phyloP scores from a whole-genome alignment of 2,888 invertebrate genomes.

The Drosophila cracens region DNA sequence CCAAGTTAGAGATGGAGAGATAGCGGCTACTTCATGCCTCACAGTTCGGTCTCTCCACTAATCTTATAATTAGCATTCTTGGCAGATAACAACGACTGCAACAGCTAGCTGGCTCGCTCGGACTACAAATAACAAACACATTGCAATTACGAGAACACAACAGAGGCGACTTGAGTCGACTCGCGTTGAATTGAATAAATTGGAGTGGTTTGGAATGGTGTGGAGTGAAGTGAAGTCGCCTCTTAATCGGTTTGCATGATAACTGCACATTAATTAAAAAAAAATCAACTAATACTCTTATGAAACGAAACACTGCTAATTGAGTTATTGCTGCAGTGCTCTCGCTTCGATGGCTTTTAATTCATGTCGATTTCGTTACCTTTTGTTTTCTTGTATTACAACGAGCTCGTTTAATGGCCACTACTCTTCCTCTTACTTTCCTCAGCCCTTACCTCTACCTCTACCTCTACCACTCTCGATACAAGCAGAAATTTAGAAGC shows the following conservation, averaged over 20 bases:
- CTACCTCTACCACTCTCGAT: constrained; percentile 3
- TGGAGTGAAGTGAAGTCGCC: constrained; percentile 44
- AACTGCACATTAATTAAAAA: constrained; percentile 82
- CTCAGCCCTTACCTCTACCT: neutral
- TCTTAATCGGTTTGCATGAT: constrained; percentile 81
- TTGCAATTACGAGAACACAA: constrained; percentile 66
- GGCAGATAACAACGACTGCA: constrained; percentile 74
- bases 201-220: neutral
- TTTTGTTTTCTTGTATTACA: constrained; percentile 35
- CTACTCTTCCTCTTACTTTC: constrained; percentile 12
- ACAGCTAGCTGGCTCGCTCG: constrained; percentile 41
- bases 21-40: constrained; percentile 29
- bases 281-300: constrained; percentile 82
- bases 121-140: constrained; percentile 80
- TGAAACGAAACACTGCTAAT: constrained; percentile 82
- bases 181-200: constrained; percentile 1
- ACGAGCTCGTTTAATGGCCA: constrained; percentile 66
- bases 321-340: constrained; percentile 79
- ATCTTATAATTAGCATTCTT: constrained; percentile 82
- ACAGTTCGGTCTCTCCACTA: constrained; percentile 47
- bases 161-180: constrained; percentile 29
- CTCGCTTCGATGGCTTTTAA: constrained; percentile 63
- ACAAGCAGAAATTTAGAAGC: constrained; percentile 21
- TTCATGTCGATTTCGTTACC: constrained; percentile 34
- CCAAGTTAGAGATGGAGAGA: constrained; percentile 47